Base-by-base conservation (phyloP, 2,888 invertebrate genomes). In the Lordiphosa fenestrarum region DNA sequence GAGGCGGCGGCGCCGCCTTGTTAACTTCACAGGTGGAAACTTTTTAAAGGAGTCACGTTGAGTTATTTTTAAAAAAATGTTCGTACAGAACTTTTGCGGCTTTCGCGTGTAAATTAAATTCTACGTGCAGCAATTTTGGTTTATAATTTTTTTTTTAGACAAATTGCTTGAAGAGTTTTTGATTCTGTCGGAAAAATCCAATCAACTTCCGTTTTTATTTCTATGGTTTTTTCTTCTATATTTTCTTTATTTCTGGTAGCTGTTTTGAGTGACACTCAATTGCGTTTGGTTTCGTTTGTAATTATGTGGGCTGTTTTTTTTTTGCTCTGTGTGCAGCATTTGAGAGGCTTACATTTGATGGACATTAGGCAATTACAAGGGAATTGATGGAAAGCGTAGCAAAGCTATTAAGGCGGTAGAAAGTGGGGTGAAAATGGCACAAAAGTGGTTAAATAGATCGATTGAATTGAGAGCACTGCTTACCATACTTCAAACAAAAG, bases 211-310 rank as follows among this genome's bases (percentile, higher is more conserved):
- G 49, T 51, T 65, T 74, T 63, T 57, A 53, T 57, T 56, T 61
- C 21, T 36, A 21, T 41, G 33, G 19, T 1, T 33, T 19, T 35
- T 33, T 12, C 15, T 33, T n/a, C 9, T 19, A 33, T 33, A n/a
- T 15, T 41, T 30, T 35, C 13, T 46, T 23, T 23, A 12, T 33
- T 33, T 41, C 15, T 37, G 7, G 25, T 30, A 38, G 15, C 35
- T 50, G 15, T 37, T 42, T 54, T 63, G 76, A 69, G 55, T 83
- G 68, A 62, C 73, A 83, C 54, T 42, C 67, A 59, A 66, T 75
- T 69, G 33, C 23, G 48, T 53, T 52, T 50, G 44, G 48, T 53
- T 41, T 58, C 30, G 13, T 36, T 63, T 82, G 59, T 59, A 69
- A 64, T 74, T 72, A 71, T 55, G 54, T 63, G 38, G 35, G 10